Base-by-base conservation (phyloP, 2,888 invertebrate species). In the Cantharis flavilabris region DNA sequence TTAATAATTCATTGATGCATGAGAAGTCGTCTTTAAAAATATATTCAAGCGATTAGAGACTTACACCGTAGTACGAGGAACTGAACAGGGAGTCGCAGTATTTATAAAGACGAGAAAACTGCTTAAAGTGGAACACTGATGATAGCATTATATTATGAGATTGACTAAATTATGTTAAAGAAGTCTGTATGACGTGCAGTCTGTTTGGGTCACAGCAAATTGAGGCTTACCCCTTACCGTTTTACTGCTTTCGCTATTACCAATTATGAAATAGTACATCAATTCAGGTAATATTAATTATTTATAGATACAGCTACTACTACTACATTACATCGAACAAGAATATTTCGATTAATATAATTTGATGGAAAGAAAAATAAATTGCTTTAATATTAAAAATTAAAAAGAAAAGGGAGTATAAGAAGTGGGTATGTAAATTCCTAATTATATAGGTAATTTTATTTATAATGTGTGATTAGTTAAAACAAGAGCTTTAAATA, bases 11-110 rank as follows among this genome's bases (percentile, higher is more conserved):
- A 83, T 81, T 81, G 77, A 80, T 77, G 79, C 76, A 80, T 76
- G 83, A 83, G 83, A 81, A 83, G 83, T 84, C 83, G 82, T 78
- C 83, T 83, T 84, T 83, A 83, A 84, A 84, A 84, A 84, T 84
- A 82, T 82, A 84, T 83, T 82, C 83, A 79, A 80, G 80, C 84
- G 84, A 84, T 84, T 84, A 84, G 81, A 83, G 81, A 77, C 77
- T 81, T 81, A 80, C 82, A 77, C 81, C 80, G 80, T 78, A 72
- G 79, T 76, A 81, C 80, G 79, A 80, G 80, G 72, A 72, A 80
- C 76, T 78, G 79, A 73, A 79, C 78, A 76, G 80, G 79, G 81
- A 80, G 78, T 80, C 79, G 74, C 78, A 81, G 81, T 83, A 84
- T 83, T 83, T 83, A 83, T 82, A 83, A 83, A 82, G 82, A 82